These are phyloP conservation scores for Ganaspis sp. DNA, from an alignment of 1,140 invertebrate genomes.

Conservation along the genomic window DNA sequence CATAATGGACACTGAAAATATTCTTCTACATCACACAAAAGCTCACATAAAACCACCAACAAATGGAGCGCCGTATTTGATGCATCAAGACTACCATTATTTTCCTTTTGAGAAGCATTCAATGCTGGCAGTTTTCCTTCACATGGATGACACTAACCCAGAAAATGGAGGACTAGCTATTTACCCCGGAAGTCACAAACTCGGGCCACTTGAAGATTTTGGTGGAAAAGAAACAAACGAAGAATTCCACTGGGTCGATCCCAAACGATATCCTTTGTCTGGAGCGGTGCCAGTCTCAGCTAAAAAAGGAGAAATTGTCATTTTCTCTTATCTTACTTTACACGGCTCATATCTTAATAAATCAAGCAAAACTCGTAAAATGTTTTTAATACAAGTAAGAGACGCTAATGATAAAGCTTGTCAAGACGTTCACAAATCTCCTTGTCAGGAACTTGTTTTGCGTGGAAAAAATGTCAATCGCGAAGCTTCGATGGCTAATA, in stretches of 20 bases:
- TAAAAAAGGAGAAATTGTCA: slow-evolving; percentile 77
- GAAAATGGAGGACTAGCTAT: slow-evolving; percentile 81
- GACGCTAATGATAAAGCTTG: slow-evolving; percentile 78
- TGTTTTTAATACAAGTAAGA: slow-evolving; percentile 79
- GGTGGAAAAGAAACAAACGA: slow-evolving; percentile 69
- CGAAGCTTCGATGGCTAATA: slow-evolving; percentile 69
- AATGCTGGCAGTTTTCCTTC: slow-evolving; percentile 80
- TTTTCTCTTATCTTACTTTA: slow-evolving; percentile 80
- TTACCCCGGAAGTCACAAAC: slow-evolving; percentile 80
- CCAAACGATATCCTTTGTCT: slow-evolving; percentile 77
- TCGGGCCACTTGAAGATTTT: slow-evolving; percentile 78
- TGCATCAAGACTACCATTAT: slow-evolving; percentile 82
- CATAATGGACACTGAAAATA: slow-evolving; percentile 78
- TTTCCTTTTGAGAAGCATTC: slow-evolving; percentile 80
- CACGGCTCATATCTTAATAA: slow-evolving; percentile 80
- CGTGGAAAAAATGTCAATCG: slow-evolving; percentile 73
- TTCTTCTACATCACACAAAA: slow-evolving; percentile 81
- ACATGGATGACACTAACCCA: slow-evolving; percentile 78
- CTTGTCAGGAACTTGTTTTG: slow-evolving; percentile 76
- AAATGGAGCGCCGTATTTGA: slow-evolving; percentile 80
- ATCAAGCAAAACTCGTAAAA: slow-evolving; percentile 74
- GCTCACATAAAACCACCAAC: slow-evolving; percentile 80
- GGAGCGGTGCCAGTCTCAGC: slow-evolving; percentile 77
- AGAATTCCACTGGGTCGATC: slow-evolving; percentile 78
- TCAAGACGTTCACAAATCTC: slow-evolving; percentile 72